A percentile compares a stretch with the other conserved stretches of the same genome.
Conservation (phyloP, 1,140 invertebrate genomes). For the Maconellicoccus hirsutus region DNA sequence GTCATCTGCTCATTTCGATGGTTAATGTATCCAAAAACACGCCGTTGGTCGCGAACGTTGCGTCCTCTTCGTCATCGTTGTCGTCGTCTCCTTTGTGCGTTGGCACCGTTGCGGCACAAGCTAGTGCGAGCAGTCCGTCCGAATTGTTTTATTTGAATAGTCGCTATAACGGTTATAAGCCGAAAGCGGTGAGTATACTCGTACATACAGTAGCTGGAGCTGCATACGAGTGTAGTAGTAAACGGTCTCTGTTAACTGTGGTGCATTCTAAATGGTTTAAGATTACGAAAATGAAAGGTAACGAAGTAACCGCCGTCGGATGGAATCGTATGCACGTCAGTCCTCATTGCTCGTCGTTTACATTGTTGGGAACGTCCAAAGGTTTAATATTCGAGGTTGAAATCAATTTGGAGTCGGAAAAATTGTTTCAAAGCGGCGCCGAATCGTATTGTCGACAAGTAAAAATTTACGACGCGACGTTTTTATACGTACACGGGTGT, state of each 20-base stretch:
- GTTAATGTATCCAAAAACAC: neutral
- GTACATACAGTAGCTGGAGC: neutral
- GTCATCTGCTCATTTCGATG: neutral
- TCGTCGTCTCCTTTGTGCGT: no score
- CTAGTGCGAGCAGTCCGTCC: no score
- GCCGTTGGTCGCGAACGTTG: neutral
- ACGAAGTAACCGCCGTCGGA: slow-evolving; percentile 79
- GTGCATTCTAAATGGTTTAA: no score
- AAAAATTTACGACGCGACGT: slow-evolving; percentile 27
- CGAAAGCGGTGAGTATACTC: neutral
- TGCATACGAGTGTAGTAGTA: no score
- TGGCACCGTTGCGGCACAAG: no score
- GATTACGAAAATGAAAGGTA: slow-evolving; percentile 55
- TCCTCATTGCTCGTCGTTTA: slow-evolving; percentile 57
- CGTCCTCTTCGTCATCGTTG: no score
- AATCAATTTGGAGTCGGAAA: slow-evolving; percentile 62
- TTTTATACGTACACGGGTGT: neutral
- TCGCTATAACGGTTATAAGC: neutral
- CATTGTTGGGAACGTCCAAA: slow-evolving; percentile 78
- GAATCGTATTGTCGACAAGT: slow-evolving; percentile 85
- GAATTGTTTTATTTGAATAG: neutral
- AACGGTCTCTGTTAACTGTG: no score
- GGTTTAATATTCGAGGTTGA: slow-evolving; percentile 88
- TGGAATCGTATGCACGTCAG: slow-evolving; percentile 56
- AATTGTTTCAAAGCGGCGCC: slow-evolving; percentile 60